Evolutionary conservation across 2,888 invertebrate species (phyloP), one percentile per base, ranked within the genome.

Genomic region (Alcis repandata): DNA sequence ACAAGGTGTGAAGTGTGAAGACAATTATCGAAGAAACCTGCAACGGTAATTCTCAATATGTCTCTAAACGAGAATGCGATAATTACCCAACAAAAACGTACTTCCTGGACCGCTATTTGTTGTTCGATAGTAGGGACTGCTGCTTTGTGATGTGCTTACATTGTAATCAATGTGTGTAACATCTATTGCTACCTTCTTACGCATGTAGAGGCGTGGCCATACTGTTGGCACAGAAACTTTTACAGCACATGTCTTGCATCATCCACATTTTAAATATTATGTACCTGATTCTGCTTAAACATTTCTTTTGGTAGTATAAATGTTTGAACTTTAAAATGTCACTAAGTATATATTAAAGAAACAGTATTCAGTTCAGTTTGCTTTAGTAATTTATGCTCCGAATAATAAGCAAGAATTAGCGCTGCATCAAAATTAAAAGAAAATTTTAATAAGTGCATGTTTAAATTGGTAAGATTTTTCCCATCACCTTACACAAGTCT

Each of bases 161-260:
- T 65, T 71, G 69, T 73, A 27, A 70, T 66, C 20, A 32, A 33
- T 56, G 33, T 45, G 32, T 11, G 43, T 48, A 58, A 60, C 61
- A 62, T 52, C 41, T 32, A 62, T 64, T 19, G 62, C 71, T 72
- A 72, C 71, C 61, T 67, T 64, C 64, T 68, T 69, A 71, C 69
- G 70, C 69, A 20, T 48, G 53, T 27, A 49, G 53, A 46, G 53
- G 22, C 15, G 19, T 53, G 40, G 46, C n/a, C 36, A 36, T 36
- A 36, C 36, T 40, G 11, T n/a, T n/a, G 38, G 11, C 38, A 40
- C 38, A 40, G 15, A 15, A 41, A n/a, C n/a, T 41, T 41, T 41
- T 15, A n/a, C 8, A 17, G 36, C 36, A 13, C 36, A 36, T 38
- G 2, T 27, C 27, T 27, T n/a, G 38, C 38, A n/a, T 38, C n/a